These are phyloP conservation scores for human (Homo sapiens) DNA, from an alignment of 2,113 vertebrate genomes.

Conservation along the genomic window GRCh38 chrY:25462501-25463000, in stretches of 20 bases:
- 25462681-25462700: not conserved
- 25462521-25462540: no score
- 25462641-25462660: no score
- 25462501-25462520: no score
- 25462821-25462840: not conserved
- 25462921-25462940: not conserved
- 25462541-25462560: no score
- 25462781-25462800: not conserved
- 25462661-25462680: no score
- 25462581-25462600: no score
- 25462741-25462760: not conserved
- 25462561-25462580: no score
- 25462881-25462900: not conserved
- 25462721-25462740: not conserved
- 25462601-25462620: no score
- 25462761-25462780: not conserved
- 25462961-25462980: not conserved
- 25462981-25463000: not conserved
- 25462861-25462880: not conserved
- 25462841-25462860: not conserved
- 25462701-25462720: not conserved
- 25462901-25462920: not conserved
- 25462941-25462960: not conserved
- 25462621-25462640: no score
- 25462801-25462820: not conserved